Base-by-base conservation (phyloP, 2,888 invertebrate genomes). In the Electrophaes corylata region DNA sequence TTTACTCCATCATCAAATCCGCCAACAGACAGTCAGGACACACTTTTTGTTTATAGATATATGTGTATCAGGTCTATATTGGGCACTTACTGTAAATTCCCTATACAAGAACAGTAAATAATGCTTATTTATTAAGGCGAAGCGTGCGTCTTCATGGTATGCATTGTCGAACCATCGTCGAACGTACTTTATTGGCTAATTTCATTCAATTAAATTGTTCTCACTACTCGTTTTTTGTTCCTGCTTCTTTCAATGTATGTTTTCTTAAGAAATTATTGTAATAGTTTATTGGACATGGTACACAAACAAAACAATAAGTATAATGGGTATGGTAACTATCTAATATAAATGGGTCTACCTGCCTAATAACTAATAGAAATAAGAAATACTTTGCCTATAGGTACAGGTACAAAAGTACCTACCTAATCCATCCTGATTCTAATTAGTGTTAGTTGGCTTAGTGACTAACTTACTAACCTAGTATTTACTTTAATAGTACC, bases 181-280 rank as follows among this genome's bases (percentile, higher is more conserved):
- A 67, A 73, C 72, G 70, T 78, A 86, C 76, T 91, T 91, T 91
- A 91, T 91, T 87, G 88, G 88, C 88, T 91, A 91, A 91, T 91
- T 91, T 91, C 84, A 86, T 90, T 88, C 91, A 90, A 91, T 91
- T 90, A 90, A 89, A 90, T 87, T 87, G 88, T 89, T 88, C 83
- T 73, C 73, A 40, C 44, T 57, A 47, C 44, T 33, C 18, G 46
- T 45, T 44, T 43, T 53, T 37, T 33, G 75, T 72, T 77, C 71
- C n/a, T 62, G 72, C 70, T 76, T 79, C 76, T 83, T 39, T 46
- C 35, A 51, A 58, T 53, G 58, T 63, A 60, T 54, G 47, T 86
- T 88, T 85, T 82, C 88, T 84, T 86, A 79, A 83, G 75, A 69
- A 81, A 81, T 87, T 86, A 88, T 85, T 81, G 84, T 82, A 82